Evolutionary conservation across 2,113 vertebrate genomes (phyloP).

Genomic region (Spea multiplicata): DNA sequence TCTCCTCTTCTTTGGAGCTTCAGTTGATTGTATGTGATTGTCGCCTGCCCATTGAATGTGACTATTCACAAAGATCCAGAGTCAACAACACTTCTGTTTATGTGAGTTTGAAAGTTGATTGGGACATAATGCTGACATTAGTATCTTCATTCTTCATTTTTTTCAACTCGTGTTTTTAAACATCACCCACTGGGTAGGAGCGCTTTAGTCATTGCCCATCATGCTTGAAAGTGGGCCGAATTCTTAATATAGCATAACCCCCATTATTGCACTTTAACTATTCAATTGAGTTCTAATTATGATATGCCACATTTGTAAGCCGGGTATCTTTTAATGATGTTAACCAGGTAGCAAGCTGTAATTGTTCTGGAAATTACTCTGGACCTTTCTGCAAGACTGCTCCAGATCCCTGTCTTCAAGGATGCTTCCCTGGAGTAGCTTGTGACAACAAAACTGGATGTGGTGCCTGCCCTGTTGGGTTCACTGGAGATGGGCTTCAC

Average conservation of each 20-base stretch:
- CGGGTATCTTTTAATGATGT: background rate
- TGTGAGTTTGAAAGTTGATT: conserved; percentile 46
- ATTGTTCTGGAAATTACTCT: conserved; percentile 2
- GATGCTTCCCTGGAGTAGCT: conserved; percentile 39
- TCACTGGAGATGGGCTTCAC: conserved; percentile 54
- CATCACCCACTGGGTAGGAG: too few relatives aligned
- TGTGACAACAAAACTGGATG: conserved; percentile 49
- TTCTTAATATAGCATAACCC: too few relatives aligned
- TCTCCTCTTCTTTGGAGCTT: conserved; percentile 41
- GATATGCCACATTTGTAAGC: too few relatives aligned
- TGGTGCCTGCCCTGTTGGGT: conserved; percentile 36
- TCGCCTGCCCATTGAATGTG: conserved; percentile 29
- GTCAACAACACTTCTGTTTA: conserved; percentile 50
- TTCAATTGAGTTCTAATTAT: too few relatives aligned
- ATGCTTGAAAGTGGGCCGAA: too few relatives aligned
- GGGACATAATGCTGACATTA: background rate
- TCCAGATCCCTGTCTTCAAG: conserved; percentile 33
- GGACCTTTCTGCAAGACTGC: conserved; percentile 36
- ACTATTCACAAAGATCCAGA: conserved; percentile 35
- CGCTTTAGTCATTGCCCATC: too few relatives aligned
- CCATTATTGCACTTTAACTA: too few relatives aligned
- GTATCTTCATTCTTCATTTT: too few relatives aligned
- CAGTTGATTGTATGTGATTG: conserved; percentile 51
- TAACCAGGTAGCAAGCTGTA: conserved; percentile 50
- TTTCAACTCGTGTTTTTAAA: too few relatives aligned